phyloP scores from a whole-genome alignment of 2,888 invertebrate genomes.

The Tromatobia lineatoria region DNA sequence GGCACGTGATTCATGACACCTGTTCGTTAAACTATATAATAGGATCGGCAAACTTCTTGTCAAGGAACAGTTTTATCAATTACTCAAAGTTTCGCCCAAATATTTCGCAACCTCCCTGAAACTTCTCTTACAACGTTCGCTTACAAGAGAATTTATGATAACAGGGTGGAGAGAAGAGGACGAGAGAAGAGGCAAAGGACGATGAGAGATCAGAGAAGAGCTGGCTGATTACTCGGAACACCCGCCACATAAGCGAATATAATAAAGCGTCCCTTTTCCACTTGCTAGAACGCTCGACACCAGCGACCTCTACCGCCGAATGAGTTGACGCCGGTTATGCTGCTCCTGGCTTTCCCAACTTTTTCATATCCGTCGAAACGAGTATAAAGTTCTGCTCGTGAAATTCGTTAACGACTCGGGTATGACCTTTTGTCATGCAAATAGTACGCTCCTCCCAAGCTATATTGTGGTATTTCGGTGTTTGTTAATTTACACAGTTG shows the following conservation, averaged over 20 bases:
- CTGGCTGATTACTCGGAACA: constrained; percentile 31
- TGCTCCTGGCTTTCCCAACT: background rate
- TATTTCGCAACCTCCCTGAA: background rate
- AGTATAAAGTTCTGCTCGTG: constrained; percentile 37
- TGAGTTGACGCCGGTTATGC: constrained; percentile 17
- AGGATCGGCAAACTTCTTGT: constrained; percentile 4
- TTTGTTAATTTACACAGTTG: constrained; percentile 7
- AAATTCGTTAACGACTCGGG: constrained; percentile 36
- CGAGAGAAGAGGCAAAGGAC: background rate
- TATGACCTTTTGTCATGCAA: constrained; percentile 31
- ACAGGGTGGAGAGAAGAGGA: background rate
- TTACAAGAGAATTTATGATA: constrained; percentile 9
- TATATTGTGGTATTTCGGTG: background rate
- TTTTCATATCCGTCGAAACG: constrained; percentile 37
- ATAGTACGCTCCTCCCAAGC: background rate
- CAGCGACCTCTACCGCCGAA: background rate
- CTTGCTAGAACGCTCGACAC: background rate
- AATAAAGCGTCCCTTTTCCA: constrained; percentile 30
- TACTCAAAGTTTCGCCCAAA: background rate
- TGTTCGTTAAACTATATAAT: constrained; percentile 8
- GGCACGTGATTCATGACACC: background rate
- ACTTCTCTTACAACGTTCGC: background rate
- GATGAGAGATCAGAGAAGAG: background rate
- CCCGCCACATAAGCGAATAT: constrained; percentile 20
- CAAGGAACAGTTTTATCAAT: constrained; percentile 9